Base-by-base conservation (phyloP, 2,113 vertebrate genomes). In the Piprites chloris region DNA sequence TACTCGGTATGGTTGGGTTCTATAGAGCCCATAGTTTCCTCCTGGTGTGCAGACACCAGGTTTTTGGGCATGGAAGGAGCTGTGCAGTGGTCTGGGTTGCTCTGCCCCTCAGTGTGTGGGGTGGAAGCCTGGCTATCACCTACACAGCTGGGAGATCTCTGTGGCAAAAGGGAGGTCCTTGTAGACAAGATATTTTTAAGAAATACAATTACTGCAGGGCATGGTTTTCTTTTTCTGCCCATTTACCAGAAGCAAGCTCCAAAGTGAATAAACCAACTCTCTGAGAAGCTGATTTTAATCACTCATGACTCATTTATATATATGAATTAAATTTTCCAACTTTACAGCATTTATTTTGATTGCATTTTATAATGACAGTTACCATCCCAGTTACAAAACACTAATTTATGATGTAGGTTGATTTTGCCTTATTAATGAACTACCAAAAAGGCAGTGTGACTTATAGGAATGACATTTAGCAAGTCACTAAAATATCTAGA, bases 291-390 rank as follows among this genome's bases (percentile, higher is more conserved):
- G 15, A 61, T 82, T 86, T 92, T 85, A 87, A 61, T 86, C 49
- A 74, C 46, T 53, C 1, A 3, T 93, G 76, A 95, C 65, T 93
- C 93, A 91, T 94, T 92, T 85, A 41, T 89, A 83, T 55, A 77
- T 63, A 47, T 61, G 75, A 95, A 92, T 63, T 85, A 73, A 59
- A 74, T 81, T 91, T 96, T 89, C 90, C 69, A 58, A 49, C 46
- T 95, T 92, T 49, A 71, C 50, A 63, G 73, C 77, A 55, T 90
- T 89, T 90, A 75, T 83, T 88, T 95, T 89, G 88, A 82, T 93
- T 87, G 49, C 49, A 30, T 90, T 90, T 95, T 77, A 59, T 83
- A 72, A 93, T 83, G 89, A 66, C 52, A 81, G 72, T 74, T 74
- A 44, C 47, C 58, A 46, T 80, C 67, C 35, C 69, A 77, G 77